These are phyloP conservation scores for Conops quadrifasciatus DNA, from an alignment of 2,888 invertebrate species.

Conservation along the genomic window DNA sequence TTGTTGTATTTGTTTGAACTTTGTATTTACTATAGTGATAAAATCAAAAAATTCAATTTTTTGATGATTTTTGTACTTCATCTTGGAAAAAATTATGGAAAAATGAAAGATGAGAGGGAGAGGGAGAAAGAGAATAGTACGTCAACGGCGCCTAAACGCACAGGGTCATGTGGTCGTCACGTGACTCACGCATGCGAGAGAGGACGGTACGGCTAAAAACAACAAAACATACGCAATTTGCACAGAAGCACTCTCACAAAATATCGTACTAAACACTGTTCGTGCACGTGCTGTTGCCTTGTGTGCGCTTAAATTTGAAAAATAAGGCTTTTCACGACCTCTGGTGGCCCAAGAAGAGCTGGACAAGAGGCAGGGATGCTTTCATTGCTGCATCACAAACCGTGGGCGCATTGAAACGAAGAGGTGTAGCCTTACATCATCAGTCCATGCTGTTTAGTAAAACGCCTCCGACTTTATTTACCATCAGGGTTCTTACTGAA, in stretches of 20 bases:
- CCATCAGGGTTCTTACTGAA: too few relatives aligned
- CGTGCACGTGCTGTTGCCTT: conserved; percentile 26
- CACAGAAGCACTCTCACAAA: not conserved
- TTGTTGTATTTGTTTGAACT: conserved; percentile 21
- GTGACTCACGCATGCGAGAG: conserved; percentile 22
- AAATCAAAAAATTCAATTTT: conserved; percentile 40
- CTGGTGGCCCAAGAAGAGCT: not conserved
- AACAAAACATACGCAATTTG: conserved; percentile 11
- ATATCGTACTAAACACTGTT: conserved; percentile 29
- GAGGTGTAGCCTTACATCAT: too few relatives aligned
- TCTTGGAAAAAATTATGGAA: conserved; percentile 32
- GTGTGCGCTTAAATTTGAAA: conserved; percentile 32
- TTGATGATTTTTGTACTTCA: not conserved
- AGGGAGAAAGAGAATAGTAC: not conserved
- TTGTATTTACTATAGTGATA: conserved; percentile 39
- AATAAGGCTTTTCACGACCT: too few relatives aligned
- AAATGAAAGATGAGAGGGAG: conserved; percentile 14
- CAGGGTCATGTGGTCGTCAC: conserved; percentile 23
- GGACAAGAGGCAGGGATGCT: not conserved
- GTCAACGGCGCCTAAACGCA: conserved; percentile 1
- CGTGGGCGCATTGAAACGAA: too few relatives aligned
- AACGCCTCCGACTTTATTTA: too few relatives aligned
- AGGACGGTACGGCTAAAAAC: conserved; percentile 5
- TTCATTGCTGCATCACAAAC: too few relatives aligned
- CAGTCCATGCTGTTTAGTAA: too few relatives aligned